phyloP scores from a whole-genome alignment of 2,113 vertebrate genomes.

The Brienomyrus brachyistius region DNA sequence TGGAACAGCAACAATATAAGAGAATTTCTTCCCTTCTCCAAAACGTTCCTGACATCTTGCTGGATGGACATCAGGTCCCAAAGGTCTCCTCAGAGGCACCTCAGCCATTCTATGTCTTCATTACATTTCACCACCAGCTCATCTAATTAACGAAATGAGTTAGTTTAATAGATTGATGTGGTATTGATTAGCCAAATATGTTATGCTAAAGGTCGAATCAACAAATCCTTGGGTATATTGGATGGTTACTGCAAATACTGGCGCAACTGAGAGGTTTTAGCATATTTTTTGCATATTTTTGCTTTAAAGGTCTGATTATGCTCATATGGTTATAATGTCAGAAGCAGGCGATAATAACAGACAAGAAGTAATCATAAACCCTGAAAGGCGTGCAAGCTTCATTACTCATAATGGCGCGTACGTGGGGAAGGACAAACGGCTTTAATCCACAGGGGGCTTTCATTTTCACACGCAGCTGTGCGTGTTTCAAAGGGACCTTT shows the following conservation, averaged over 20 bases:
- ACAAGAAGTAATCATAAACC: slow-evolving; percentile 56
- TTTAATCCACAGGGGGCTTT: slow-evolving; percentile 48
- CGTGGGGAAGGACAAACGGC: slow-evolving; percentile 58
- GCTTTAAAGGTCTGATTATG: slow-evolving; percentile 47
- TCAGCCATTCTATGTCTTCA: neutral
- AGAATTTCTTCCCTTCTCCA: neutral
- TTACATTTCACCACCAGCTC: neutral
- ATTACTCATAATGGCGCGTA: slow-evolving; percentile 63
- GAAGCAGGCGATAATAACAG: slow-evolving; percentile 32
- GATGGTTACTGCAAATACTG: neutral
- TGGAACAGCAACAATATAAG: neutral
- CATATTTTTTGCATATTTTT: neutral
- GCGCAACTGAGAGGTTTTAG: neutral
- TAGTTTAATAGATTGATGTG: neutral
- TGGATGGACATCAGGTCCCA: neutral
- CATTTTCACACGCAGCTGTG: slow-evolving; percentile 47
- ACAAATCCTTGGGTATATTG: neutral
- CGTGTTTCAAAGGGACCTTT: slow-evolving; percentile 33
- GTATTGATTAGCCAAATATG: neutral
- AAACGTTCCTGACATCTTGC: neutral
- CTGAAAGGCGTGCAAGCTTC: slow-evolving; percentile 60
- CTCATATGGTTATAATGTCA: slow-evolving; percentile 52
- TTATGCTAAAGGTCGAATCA: neutral
- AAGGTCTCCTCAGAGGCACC: neutral
- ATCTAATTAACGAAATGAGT: neutral